phyloP scores from a whole-genome alignment of 2,113 vertebrate species.

The Speoplatyrhinus poulsoni region DNA sequence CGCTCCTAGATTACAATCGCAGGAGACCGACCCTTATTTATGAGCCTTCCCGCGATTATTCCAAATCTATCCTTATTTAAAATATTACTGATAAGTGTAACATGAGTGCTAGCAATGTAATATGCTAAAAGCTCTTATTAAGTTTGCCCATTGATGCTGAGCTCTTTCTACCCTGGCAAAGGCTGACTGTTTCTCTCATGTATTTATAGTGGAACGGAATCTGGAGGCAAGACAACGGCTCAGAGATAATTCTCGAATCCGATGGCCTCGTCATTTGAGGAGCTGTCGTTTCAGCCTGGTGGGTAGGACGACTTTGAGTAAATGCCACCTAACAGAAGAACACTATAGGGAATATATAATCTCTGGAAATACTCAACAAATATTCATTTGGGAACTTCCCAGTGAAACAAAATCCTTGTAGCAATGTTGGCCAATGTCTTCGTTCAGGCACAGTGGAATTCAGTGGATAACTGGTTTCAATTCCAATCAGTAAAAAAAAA shows the following conservation, averaged over 20 bases:
- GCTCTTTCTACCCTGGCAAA: slow-evolving; percentile 20
- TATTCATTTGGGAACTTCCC: no score
- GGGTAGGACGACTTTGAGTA: slow-evolving; percentile 16
- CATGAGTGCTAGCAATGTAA: slow-evolving; percentile 60
- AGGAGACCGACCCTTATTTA: slow-evolving; percentile 58
- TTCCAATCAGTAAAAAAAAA: no score
- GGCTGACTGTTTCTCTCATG: slow-evolving; percentile 14
- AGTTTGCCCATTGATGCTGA: slow-evolving; percentile 39
- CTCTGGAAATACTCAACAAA: background rate
- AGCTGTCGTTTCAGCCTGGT: slow-evolving; percentile 19
- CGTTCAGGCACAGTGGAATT: background rate
- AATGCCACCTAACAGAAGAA: slow-evolving; percentile 31
- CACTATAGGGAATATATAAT: slow-evolving; percentile 21
- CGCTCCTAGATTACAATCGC: slow-evolving; percentile 64
- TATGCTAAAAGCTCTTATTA: slow-evolving; percentile 66
- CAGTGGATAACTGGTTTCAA: no score
- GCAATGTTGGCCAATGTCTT: background rate
- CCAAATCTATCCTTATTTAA: slow-evolving; percentile 63
- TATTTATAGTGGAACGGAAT: slow-evolving; percentile 1
- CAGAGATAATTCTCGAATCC: slow-evolving; percentile 19
- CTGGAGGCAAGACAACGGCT: slow-evolving; percentile 17
- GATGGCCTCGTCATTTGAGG: slow-evolving; percentile 13
- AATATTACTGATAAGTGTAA: slow-evolving; percentile 72
- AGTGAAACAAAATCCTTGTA: background rate
- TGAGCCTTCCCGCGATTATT: slow-evolving; percentile 65